Percentiles rank a stretch among this genome's conserved stretches.
These are phyloP conservation scores for Gila robusta DNA, from an alignment of 2,797 vertebrate species.

Conservation along the genomic window DNA sequence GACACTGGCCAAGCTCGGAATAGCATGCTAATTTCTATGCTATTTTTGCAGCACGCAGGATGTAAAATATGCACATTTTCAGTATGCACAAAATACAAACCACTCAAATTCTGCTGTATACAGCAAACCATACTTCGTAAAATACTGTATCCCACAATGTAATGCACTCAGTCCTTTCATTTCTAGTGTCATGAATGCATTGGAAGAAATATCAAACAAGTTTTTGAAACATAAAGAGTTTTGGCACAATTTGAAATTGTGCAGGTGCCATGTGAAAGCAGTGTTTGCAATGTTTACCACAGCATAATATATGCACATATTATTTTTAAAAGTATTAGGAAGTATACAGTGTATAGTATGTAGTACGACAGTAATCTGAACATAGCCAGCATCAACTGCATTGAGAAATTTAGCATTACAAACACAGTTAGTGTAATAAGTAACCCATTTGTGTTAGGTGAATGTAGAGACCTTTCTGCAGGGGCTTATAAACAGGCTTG, in stretches of 20 bases:
- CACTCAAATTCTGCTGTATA: background rate
- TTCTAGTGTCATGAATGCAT: background rate
- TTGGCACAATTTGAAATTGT: background rate
- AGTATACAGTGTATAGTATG: background rate
- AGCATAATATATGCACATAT: background rate
- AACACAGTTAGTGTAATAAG: background rate
- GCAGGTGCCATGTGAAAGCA: background rate
- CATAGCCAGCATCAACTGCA: background rate
- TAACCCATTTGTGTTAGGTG: background rate
- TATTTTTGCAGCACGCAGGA: background rate
- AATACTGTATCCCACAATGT: background rate
- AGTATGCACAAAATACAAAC: background rate
- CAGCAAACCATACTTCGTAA: background rate
- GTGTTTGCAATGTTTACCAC: background rate
- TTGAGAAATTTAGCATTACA: background rate
- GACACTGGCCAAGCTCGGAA: background rate
- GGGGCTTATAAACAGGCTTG: slow-evolving; percentile 93
- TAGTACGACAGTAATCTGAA: background rate
- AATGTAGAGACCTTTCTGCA: slow-evolving; percentile 85
- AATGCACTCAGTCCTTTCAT: background rate
- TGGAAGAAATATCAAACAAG: background rate
- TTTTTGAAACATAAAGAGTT: background rate
- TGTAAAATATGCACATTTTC: background rate
- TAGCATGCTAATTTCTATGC: background rate
- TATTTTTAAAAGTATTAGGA: background rate